Evolutionary conservation across 2,888 invertebrate species (phyloP), one percentile per base, ranked within the genome.

Genomic region (Dione juno): DNA sequence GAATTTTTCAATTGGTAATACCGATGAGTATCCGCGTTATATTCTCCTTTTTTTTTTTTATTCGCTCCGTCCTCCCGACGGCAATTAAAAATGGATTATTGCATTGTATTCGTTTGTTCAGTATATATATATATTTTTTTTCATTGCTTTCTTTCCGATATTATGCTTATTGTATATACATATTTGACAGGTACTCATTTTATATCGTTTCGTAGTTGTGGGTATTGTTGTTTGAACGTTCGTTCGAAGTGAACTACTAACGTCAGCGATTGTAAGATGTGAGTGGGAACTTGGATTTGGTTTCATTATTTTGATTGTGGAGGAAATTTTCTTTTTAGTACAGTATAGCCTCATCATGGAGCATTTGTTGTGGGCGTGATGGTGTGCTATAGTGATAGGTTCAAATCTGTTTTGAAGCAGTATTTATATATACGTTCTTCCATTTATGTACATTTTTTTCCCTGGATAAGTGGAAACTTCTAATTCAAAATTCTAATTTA

Each of bases 1-100:
- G 78, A 84, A 57, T 87, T 84, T 86, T 84, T 84, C 83, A 84
- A 87, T 86, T 86, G 82, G 81, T 78, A 84, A 81, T 83, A 82
- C 78, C 80, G 79, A 80, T 82, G 80, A 79, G 80, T 78, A 78
- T 64, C 45, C 77, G 78, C 77, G 75, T 79, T 57, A 57, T 57
- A 57, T 40, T 57, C 57, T 57, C 57, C 37, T 57, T 37, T 16
- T 16, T 57, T n/a, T 57, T 54, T 78, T 75, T 75, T 78, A 77
- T 79, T 77, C 75, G 79, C 79, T 76, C 76, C 74, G 74, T 74
- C 71, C 73, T 67, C 74, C 74, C 76, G 79, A 77, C 78, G 76
- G 76, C 76, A 74, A 77, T 77, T 77, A 76, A 76, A 78, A 78
- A 78, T 77, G 77, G 75, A 77, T 77, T 76, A 77, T 75, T 77